These are phyloP conservation scores for Tragelaphus buxtoni DNA, from an alignment of 2,113 vertebrate genomes.

Conservation along the genomic window DNA sequence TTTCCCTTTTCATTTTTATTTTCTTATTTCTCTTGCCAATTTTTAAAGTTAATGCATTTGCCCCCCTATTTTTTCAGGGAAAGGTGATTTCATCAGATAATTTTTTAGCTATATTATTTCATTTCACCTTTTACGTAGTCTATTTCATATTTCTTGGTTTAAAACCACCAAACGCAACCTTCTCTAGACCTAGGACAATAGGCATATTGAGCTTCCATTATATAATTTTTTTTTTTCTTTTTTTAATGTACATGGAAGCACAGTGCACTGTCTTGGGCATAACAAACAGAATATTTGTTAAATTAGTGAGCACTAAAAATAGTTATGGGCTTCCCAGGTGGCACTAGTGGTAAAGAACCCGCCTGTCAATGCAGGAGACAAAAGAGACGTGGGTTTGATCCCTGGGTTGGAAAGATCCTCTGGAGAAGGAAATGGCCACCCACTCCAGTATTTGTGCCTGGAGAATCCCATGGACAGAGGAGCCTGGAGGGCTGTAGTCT, in stretches of 20 bases:
- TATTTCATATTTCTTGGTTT: constrained; percentile 69
- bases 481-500: neutral
- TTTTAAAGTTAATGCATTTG: constrained; percentile 13
- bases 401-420: neutral
- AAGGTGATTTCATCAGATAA: constrained; percentile 4
- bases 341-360: neutral
- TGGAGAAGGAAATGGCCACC: neutral
- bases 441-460: neutral
- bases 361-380: neutral
- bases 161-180: constrained; percentile 71
- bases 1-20: neutral
- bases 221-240: neutral
- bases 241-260: neutral
- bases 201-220: neutral
- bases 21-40: neutral
- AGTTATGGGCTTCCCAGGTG: neutral
- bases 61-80: constrained; percentile 34
- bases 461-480: neutral
- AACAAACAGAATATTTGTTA: neutral
- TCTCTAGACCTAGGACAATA: neutral
- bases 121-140: constrained; percentile 18
- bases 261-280: neutral
- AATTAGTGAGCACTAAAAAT: neutral
- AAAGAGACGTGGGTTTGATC: neutral
- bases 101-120: neutral